Evolutionary conservation across 2,888 invertebrate species (phyloP).

Genomic region (Agelastica alni): DNA sequence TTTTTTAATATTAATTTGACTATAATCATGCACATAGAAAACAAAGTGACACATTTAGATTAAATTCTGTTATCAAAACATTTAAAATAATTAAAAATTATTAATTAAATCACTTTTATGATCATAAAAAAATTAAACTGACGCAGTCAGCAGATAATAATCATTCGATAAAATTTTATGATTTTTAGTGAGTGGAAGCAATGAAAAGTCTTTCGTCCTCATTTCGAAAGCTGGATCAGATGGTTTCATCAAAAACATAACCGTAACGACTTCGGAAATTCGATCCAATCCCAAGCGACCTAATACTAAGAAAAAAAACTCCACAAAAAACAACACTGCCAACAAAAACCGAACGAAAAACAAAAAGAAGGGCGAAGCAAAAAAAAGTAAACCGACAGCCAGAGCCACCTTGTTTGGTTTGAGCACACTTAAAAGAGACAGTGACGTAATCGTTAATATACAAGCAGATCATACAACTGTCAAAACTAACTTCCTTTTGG

Average conservation of each 20-base stretch:
- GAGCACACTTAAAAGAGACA: slow-evolving; percentile 76
- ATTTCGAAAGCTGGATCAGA: slow-evolving; percentile 49
- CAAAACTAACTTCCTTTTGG: slow-evolving; percentile 79
- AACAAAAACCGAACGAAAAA: slow-evolving; percentile 42
- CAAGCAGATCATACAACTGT: slow-evolving; percentile 81
- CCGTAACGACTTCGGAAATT: slow-evolving; percentile 34
- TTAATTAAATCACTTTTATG: too few relatives aligned
- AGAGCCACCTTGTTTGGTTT: slow-evolving; percentile 81
- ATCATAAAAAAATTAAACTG: too few relatives aligned
- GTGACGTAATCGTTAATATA: slow-evolving; percentile 80
- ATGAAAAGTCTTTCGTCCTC: slow-evolving; percentile 52
- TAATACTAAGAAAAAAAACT: slow-evolving; percentile 33
- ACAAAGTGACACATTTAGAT: too few relatives aligned
- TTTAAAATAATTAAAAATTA: too few relatives aligned
- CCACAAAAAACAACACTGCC: slow-evolving; percentile 51
- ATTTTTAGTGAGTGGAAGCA: slow-evolving; percentile 44
- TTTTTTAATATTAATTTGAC: too few relatives aligned
- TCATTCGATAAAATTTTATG: background rate
- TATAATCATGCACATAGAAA: too few relatives aligned
- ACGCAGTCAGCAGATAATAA: too few relatives aligned
- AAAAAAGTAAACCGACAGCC: slow-evolving; percentile 66
- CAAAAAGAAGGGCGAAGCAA: slow-evolving; percentile 47
- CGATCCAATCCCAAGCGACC: slow-evolving; percentile 23
- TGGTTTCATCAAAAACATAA: slow-evolving; percentile 30
- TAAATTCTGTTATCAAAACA: too few relatives aligned